Conservation (phyloP, 2,113 vertebrate species). For the Neodon shergylaensis region DNA sequence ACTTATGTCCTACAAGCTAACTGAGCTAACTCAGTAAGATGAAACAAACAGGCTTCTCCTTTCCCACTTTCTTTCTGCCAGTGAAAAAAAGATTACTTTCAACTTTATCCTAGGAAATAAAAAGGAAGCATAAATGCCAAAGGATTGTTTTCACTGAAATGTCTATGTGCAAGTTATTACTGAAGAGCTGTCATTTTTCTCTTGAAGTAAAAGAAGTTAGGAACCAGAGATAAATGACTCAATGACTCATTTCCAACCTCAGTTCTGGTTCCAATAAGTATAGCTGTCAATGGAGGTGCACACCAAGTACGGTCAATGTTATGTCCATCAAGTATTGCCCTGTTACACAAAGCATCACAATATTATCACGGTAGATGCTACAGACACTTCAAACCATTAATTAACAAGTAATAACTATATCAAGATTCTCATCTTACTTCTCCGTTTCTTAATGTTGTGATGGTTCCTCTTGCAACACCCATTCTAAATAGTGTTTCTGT, state of each 20-base stretch:
- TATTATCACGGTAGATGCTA: not conserved
- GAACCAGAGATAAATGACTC: conserved; percentile 29
- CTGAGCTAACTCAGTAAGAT: not conserved
- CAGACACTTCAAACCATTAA: not conserved
- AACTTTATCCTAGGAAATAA: conserved; percentile 40
- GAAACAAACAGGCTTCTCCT: not conserved
- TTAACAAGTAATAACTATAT: conserved; percentile 31
- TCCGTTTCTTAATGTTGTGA: conserved; percentile 89
- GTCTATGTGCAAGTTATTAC: not conserved
- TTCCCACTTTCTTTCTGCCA: not conserved
- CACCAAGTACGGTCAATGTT: not conserved
- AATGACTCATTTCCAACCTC: conserved; percentile 32
- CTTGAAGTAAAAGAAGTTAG: conserved; percentile 31
- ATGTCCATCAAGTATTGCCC: conserved; percentile 11
- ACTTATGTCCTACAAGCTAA: conserved; percentile 2
- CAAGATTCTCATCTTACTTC: conserved; percentile 85
- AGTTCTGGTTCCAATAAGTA: not conserved
- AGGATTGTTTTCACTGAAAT: not conserved
- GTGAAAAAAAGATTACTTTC: not conserved
- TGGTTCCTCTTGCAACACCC: conserved; percentile 89
- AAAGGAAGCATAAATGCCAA: not conserved
- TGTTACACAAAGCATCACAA: not conserved
- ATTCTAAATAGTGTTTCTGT: conserved; percentile 90
- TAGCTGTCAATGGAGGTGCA: not conserved
- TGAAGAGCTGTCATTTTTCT: conserved; percentile 18